phyloP scores from a whole-genome alignment of 2,797 vertebrate species.

The Enteromius anoplus region DNA sequence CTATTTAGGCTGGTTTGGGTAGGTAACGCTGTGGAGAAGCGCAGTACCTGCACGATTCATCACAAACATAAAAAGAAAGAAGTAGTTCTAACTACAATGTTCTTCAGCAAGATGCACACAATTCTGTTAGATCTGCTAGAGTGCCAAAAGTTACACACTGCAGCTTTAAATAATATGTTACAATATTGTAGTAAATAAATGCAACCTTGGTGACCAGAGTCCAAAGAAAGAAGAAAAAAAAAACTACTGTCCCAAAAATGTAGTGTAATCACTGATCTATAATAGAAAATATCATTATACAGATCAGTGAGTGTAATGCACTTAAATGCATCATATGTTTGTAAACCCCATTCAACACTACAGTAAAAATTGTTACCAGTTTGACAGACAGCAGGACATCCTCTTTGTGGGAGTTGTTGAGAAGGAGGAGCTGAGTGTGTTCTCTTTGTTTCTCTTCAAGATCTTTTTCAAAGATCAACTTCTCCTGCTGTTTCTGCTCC shows the following conservation, averaged over 20 bases:
- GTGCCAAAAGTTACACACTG: too few species aligned
- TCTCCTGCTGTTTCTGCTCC: conserved; percentile 88
- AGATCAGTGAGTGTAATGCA: too few species aligned
- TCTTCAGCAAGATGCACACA: too few species aligned
- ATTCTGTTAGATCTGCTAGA: too few species aligned
- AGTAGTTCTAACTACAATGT: too few species aligned
- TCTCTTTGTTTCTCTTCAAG: conserved; percentile 84
- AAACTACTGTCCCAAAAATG: background rate
- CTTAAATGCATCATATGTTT: background rate
- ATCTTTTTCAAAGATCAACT: conserved; percentile 88
- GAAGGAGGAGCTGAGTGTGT: conserved; percentile 83
- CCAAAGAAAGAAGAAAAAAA: too few species aligned
- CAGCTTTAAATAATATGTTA: background rate
- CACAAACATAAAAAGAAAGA: too few species aligned
- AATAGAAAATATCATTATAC: too few species aligned
- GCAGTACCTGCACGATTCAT: too few species aligned
- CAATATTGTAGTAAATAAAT: background rate
- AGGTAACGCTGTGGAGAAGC: too few species aligned
- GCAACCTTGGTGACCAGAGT: background rate
- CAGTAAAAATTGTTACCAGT: conserved; percentile 73
- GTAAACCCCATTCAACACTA: background rate
- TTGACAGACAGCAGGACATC: conserved; percentile 87
- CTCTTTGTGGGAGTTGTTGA: conserved; percentile 82
- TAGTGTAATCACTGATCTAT: background rate
- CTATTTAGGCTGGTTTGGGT: too few species aligned